A percentile compares a stretch with the other conserved stretches of the same genome.
Conservation (phyloP, 2,797 vertebrate genomes). For the Myiotriccus ornatus region DNA sequence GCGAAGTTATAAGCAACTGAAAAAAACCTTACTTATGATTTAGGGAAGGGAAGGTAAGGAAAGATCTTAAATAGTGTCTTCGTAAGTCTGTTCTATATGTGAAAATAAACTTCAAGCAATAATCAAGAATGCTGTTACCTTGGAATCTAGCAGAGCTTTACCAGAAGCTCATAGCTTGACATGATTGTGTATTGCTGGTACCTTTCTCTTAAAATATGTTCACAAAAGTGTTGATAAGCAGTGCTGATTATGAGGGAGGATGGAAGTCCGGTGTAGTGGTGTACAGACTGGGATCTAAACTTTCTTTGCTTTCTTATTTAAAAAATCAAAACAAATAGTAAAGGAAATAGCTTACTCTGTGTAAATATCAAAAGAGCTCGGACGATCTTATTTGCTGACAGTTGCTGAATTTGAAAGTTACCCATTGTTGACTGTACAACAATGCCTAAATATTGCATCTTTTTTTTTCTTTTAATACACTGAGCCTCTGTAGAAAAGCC, state of each 20-base stretch:
- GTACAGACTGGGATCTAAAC: not conserved
- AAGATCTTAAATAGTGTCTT: not conserved
- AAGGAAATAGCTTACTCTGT: not conserved
- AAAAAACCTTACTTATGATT: not conserved
- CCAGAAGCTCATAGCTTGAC: not conserved
- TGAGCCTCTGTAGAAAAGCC: not conserved
- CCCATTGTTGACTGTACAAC: not conserved
- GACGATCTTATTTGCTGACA: not conserved
- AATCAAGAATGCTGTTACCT: not conserved
- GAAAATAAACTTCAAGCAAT: not conserved
- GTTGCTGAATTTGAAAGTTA: not conserved
- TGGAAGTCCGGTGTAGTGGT: not conserved
- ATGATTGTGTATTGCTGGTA: not conserved
- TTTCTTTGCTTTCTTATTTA: not conserved
- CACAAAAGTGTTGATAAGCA: not conserved
- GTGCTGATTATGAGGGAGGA: not conserved
- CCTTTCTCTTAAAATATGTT: not conserved
- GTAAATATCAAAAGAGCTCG: not conserved
- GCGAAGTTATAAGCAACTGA: not conserved
- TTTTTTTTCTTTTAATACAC: not conserved
- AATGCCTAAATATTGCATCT: not conserved
- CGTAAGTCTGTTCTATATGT: not conserved
- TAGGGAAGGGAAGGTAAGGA: not conserved
- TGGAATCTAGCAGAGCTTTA: not conserved
- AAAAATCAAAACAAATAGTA: not conserved